These are phyloP conservation scores for Drosophila mauritiana DNA, from an alignment of 1,140 invertebrate species.

Conservation along the genomic window DNA sequence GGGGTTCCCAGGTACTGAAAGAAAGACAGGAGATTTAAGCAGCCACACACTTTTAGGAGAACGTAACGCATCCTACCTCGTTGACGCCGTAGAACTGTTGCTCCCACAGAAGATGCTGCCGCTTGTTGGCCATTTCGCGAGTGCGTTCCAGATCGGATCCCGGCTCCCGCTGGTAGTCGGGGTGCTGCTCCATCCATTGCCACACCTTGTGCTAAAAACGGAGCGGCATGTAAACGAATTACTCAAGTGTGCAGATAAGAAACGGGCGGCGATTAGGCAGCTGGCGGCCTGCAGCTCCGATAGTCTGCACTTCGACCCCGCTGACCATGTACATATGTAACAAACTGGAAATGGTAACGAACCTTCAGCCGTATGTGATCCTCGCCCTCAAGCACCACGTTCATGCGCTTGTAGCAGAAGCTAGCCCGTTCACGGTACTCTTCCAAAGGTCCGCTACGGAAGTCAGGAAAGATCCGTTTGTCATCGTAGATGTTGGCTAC, in stretches of 20 bases:
- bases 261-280: conserved; percentile 10
- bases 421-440: conserved; percentile 90
- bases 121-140: conserved; percentile 87
- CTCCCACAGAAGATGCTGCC: conserved; percentile 88
- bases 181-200: conserved; percentile 90
- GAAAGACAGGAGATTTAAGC: conserved; percentile 25
- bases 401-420: conserved; percentile 94
- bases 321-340: neutral
- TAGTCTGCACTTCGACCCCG: conserved; percentile 47
- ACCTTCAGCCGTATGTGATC: conserved; percentile 87
- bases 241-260: conserved; percentile 18
- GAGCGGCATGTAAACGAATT: conserved; percentile 23
- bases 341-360: conserved; percentile 27
- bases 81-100: conserved; percentile 88
- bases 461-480: conserved; percentile 85
- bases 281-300: conserved; percentile 12
- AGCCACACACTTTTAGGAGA: neutral
- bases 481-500: conserved; percentile 66
- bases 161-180: conserved; percentile 88
- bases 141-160: conserved; percentile 87
- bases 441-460: conserved; percentile 90
- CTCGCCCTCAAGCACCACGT: conserved; percentile 89
- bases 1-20: conserved; percentile 85
- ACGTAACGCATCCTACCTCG: conserved; percentile 82
- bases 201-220: conserved; percentile 89